These are phyloP conservation scores for Nothoprocta pentlandii DNA, from an alignment of 2,113 vertebrate species.

Conservation along the genomic window DNA sequence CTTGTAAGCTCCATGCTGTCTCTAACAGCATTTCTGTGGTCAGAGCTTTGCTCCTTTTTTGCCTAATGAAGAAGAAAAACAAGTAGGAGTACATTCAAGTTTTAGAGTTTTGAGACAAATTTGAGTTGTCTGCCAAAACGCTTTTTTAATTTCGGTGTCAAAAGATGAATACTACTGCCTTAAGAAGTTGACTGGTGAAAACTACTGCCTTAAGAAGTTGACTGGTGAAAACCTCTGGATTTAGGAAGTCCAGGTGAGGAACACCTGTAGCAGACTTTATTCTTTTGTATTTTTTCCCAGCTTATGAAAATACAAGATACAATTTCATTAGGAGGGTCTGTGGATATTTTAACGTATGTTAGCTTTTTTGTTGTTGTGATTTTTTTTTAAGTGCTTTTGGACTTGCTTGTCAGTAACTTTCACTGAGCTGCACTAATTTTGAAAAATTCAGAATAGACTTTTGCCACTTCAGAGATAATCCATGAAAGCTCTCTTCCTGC, in stretches of 20 bases:
- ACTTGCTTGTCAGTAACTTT: conserved; percentile 74
- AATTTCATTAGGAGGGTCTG: background rate
- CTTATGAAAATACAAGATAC: background rate
- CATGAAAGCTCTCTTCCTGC: conserved; percentile 80
- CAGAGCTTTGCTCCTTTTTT: background rate
- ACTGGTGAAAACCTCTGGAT: background rate
- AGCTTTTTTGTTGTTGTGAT: conserved; percentile 27
- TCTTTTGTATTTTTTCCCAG: background rate
- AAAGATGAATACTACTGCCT: background rate
- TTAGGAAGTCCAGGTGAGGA: background rate
- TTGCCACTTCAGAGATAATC: conserved; percentile 85
- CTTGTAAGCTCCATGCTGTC: background rate
- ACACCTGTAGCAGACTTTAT: background rate
- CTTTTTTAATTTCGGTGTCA: background rate
- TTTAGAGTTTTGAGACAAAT: background rate
- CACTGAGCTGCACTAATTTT: conserved; percentile 79
- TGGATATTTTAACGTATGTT: background rate
- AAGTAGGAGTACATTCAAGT: background rate
- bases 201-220: background rate
- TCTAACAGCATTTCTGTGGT: background rate
- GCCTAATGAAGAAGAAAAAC: background rate
- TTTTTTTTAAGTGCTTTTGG: conserved; percentile 26
- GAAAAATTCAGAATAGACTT: conserved; percentile 81
- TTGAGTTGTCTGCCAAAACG: background rate
- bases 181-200: background rate